These are phyloP conservation scores for Caenorhabditis afra DNA, from an alignment of 2,888 invertebrate genomes.

Conservation along the genomic window DNA sequence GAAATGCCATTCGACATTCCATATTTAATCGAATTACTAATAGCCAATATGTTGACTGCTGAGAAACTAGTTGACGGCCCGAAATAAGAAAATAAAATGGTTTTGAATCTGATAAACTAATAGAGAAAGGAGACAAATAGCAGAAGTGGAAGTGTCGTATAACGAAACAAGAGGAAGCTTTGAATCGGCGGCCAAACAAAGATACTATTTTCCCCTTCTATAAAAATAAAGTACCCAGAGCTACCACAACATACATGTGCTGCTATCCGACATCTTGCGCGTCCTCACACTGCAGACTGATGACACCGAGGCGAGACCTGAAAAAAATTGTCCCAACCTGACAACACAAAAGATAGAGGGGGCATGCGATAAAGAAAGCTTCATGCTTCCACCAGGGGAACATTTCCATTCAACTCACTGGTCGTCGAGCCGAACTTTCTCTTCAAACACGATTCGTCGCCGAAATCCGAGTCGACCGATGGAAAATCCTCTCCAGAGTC, in stretches of 20 bases:
- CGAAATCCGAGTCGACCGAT: constrained; percentile 44
- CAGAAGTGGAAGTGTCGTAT: background rate
- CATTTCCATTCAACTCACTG: constrained; percentile 43
- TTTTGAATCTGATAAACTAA: background rate
- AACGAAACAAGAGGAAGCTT: constrained; percentile 10
- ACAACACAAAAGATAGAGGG: constrained; percentile 24
- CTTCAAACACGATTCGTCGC: constrained; percentile 48
- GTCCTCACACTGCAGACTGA: constrained; percentile 64
- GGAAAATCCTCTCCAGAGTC: constrained; percentile 55
- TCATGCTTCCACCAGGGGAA: constrained; percentile 20
- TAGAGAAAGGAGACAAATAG: background rate
- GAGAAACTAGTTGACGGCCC: constrained; percentile 1
- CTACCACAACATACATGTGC: constrained; percentile 63
- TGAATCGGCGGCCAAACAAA: constrained; percentile 12
- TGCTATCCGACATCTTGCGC: constrained; percentile 60
- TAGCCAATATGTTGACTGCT: background rate
- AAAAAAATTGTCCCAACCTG: constrained; percentile 45
- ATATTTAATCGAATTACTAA: constrained; percentile 29
- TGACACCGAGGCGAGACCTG: constrained; percentile 65
- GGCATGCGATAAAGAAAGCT: constrained; percentile 21
- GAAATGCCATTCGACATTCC: constrained; percentile 22
- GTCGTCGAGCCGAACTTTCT: constrained; percentile 56
- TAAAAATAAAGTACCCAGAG: background rate
- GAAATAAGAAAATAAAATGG: constrained; percentile 12
- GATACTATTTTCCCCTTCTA: background rate